A percentile compares a stretch with the other conserved stretches of the same genome.
Conservation (phyloP, 2,797 vertebrate genomes). For the Brotogeris chrysoptera region DNA sequence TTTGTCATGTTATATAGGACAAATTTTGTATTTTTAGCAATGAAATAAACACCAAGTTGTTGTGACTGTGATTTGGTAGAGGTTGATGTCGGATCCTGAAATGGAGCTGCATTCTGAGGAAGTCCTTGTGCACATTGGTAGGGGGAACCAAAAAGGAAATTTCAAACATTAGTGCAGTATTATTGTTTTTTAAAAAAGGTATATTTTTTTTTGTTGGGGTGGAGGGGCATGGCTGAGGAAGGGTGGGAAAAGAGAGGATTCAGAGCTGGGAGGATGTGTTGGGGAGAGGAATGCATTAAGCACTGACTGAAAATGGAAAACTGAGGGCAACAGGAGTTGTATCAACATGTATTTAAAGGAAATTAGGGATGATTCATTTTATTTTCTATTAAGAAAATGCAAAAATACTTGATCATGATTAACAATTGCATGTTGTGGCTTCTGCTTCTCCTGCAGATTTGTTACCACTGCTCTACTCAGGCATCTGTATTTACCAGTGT, state of each 20-base stretch:
- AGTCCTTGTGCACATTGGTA: background rate
- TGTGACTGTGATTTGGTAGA: background rate
- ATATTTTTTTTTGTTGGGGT: background rate
- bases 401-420: background rate
- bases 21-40: background rate
- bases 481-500: background rate
- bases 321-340: background rate
- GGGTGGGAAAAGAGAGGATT: background rate
- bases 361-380: background rate
- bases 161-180: background rate
- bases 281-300: background rate
- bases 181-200: background rate
- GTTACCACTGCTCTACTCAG: background rate
- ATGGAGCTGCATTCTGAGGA: background rate
- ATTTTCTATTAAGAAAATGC: background rate
- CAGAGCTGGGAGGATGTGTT: background rate
- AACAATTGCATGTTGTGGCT: background rate
- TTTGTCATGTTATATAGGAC: background rate
- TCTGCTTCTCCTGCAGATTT: background rate
- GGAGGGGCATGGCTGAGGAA: fast-evolving
- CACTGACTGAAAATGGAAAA: background rate
- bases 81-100: background rate
- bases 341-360: background rate
- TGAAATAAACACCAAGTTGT: background rate
- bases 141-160: background rate